phyloP scores from a whole-genome alignment of 2,888 invertebrate species.

The Hypselothyrea guttata region DNA sequence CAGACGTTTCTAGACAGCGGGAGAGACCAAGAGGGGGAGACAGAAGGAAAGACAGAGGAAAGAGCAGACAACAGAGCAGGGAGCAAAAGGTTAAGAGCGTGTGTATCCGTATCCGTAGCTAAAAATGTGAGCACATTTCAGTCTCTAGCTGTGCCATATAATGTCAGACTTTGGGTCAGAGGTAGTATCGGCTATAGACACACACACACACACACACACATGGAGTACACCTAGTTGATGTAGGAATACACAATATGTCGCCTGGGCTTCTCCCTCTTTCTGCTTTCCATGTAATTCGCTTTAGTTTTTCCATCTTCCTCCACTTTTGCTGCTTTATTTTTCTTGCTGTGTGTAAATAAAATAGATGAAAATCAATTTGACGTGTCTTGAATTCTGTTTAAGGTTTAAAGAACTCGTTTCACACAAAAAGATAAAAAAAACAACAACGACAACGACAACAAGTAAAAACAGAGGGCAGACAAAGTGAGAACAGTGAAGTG shows the following conservation, averaged over 20 bases:
- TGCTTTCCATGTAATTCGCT: conserved; percentile 61
- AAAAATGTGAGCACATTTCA: conserved; percentile 46
- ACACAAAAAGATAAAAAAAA: conserved; percentile 38
- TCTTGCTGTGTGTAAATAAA: conserved; percentile 62
- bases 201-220: conserved; percentile 20
- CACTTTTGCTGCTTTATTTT: conserved; percentile 12
- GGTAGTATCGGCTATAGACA: neutral
- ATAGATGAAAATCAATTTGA: conserved; percentile 76
- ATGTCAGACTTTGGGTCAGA: conserved; percentile 6
- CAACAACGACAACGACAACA: conserved; percentile 27
- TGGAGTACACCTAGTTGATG: conserved; percentile 9
- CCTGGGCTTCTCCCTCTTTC: conserved; percentile 50
- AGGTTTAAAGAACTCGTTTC: conserved; percentile 74
- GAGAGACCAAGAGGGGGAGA: no score
- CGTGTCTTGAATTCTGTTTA: conserved; percentile 73
- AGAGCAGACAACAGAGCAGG: no score
- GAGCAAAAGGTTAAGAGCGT: no score
- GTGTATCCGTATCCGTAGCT: conserved; percentile 23
- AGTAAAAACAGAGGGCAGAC: conserved; percentile 25
- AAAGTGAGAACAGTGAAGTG: conserved; percentile 10
- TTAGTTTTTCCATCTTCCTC: conserved; percentile 42
- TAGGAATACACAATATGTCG: conserved; percentile 64
- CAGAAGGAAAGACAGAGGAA: no score
- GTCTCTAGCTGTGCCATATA: conserved; percentile 32
- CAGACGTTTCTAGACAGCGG: no score